phyloP scores from a whole-genome alignment of 2,888 invertebrate species.

The Ormia ochracea region DNA sequence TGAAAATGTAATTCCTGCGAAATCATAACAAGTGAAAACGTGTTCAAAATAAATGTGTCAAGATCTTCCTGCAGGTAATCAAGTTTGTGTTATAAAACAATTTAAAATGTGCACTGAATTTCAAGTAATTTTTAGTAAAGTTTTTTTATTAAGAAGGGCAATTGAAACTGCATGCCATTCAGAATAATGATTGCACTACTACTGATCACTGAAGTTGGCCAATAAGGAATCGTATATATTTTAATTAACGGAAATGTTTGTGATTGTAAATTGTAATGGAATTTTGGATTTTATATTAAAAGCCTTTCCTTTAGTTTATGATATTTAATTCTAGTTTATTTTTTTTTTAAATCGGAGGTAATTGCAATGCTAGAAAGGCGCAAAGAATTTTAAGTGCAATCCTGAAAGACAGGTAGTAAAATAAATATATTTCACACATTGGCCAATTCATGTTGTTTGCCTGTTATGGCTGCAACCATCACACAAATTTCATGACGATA shows the following conservation, averaged over 20 bases:
- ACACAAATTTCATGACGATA: background rate
- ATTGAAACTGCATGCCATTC: background rate
- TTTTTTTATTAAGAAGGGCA: background rate
- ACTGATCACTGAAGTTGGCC: background rate
- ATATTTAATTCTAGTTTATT: background rate
- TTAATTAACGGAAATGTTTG: background rate
- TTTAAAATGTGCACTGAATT: conserved; percentile 43
- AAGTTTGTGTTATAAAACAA: background rate
- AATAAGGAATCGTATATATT: background rate
- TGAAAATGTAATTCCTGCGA: conserved; percentile 49
- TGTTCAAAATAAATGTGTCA: conserved; percentile 41
- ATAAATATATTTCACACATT: conserved; percentile 65
- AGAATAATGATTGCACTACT: conserved; percentile 6
- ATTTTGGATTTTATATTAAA: conserved; percentile 1
- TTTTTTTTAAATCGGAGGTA: conserved; percentile 50
- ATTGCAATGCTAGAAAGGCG: background rate
- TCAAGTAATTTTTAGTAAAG: conserved; percentile 10
- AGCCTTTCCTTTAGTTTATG: background rate
- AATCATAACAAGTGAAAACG: conserved; percentile 49
- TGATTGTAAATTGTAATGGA: conserved; percentile 4
- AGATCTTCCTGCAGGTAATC: conserved; percentile 36
- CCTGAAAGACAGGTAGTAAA: conserved; percentile 69
- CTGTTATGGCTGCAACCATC: background rate
- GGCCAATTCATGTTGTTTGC: background rate
- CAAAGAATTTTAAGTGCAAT: conserved; percentile 25